phyloP scores from a whole-genome alignment of 2,888 invertebrate genomes.

The Hirtodrosophila duncani region DNA sequence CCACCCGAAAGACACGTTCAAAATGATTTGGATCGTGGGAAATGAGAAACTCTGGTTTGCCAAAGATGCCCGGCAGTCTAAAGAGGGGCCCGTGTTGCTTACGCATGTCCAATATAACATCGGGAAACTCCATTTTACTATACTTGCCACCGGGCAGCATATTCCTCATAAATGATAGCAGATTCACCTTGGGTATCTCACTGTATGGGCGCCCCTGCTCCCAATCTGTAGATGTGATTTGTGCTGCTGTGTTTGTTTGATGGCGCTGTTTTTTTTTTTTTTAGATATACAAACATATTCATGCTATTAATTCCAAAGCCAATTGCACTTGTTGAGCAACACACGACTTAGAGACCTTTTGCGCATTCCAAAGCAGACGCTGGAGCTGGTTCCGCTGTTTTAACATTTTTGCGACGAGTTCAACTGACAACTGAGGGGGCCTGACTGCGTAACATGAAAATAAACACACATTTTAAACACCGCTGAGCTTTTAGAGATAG shows the following conservation, averaged over 20 bases:
- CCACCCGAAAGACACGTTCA: constrained; percentile 78
- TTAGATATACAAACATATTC: background rate
- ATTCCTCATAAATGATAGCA: constrained; percentile 25
- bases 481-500: constrained; percentile 1
- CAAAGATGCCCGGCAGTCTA: constrained; percentile 73
- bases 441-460: too few relatives aligned
- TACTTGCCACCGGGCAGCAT: constrained; percentile 62
- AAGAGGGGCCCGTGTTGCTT: constrained; percentile 75
- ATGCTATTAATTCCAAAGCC: background rate
- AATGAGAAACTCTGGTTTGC: constrained; percentile 63
- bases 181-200: constrained; percentile 48
- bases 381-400: constrained; percentile 19
- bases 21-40: constrained; percentile 80
- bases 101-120: constrained; percentile 41
- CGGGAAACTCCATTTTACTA: constrained; percentile 34
- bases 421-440: constrained; percentile 10
- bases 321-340: background rate
- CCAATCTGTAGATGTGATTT: constrained; percentile 59
- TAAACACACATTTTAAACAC: background rate
- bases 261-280: constrained; percentile 30
- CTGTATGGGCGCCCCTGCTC: constrained; percentile 49
- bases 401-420: constrained; percentile 29
- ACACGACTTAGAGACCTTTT: constrained; percentile 33
- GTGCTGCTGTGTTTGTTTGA: constrained; percentile 36
- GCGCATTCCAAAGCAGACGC: constrained; percentile 11